Percentiles rank a stretch among this genome's conserved stretches.
phyloP scores from a whole-genome alignment of 2,888 invertebrate species.

The Synanthedon vespiformis region DNA sequence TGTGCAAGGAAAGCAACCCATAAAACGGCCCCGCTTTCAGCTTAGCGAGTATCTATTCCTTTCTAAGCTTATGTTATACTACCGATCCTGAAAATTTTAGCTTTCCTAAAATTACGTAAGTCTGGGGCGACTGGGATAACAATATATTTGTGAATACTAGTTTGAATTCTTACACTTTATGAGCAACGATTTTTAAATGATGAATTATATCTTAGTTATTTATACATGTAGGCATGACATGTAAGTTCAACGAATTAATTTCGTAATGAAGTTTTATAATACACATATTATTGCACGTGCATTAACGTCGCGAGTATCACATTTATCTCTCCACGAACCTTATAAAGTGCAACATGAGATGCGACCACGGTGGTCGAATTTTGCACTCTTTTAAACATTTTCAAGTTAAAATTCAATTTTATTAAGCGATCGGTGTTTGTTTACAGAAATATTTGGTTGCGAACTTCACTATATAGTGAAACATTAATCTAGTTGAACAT shows the following conservation, averaged over 20 bases:
- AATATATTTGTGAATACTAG: no score
- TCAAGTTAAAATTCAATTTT: background rate
- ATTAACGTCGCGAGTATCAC: slow-evolving; percentile 19
- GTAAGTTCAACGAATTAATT: background rate
- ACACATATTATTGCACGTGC: background rate
- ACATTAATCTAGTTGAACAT: background rate
- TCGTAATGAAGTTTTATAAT: background rate
- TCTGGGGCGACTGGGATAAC: no score
- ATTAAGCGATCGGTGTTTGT: background rate
- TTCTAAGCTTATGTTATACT: no score
- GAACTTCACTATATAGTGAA: background rate
- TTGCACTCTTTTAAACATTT: slow-evolving; percentile 4
- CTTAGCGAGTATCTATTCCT: no score
- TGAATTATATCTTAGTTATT: no score
- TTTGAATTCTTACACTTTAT: no score
- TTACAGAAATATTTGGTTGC: background rate
- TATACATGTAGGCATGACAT: background rate
- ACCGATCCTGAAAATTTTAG: no score
- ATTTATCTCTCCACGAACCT: slow-evolving; percentile 48
- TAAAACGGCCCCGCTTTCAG: no score
- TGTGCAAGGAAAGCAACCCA: no score
- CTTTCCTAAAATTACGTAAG: no score
- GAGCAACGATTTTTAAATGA: no score
- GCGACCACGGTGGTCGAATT: slow-evolving; percentile 45
- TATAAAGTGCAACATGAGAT: slow-evolving; percentile 42